Base-by-base conservation (phyloP, 2,797 vertebrate species). In the Phrynocephalus forsythii region DNA sequence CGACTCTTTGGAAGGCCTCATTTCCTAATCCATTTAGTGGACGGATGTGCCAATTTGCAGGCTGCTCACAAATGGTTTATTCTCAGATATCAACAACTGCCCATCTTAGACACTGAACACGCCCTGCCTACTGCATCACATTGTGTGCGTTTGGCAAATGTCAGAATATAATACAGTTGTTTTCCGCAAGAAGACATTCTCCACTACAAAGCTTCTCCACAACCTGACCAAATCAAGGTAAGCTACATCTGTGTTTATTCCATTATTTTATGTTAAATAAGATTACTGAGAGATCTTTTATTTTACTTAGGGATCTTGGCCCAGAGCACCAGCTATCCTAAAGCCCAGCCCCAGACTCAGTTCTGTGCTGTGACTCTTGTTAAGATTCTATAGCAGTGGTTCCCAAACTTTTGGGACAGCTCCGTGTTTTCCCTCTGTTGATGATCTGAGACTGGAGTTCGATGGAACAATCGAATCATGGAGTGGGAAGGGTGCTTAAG, bases 101-200 rank as follows among this genome's bases (percentile, higher is more conserved):
- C 92, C 87, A 38, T 92, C 86, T 92, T 92, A 89, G 93, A 90
- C 68, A 56, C 82, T 79, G 30, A n/a, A 66, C 44, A n/a, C 69
- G 69, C 90, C 78, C 93, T 91, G 85, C 86, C 83, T 0, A 56
- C 52, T 3, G 44, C 26, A 68, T 44, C 11, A 18, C 33, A 68
- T 24, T 28, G 22, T 50, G 83, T 33, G 71, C 5, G 66, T 30
- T 13, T 44, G 52, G 13, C 52, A 56, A 56, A 56, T 79, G n/a
- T 82, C 15, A 1, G 48, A 38, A 1, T n/a, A 63, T n/a, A 75
- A 2, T 44, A 13, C 52, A 56, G 13, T 56, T 56, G 52, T 9
- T 56, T 13, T 56, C 9, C 52, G 8, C 52, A 56, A 56, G 30
- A 60, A 50, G 48, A 72, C 18, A 13, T 28, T 9, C 1, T 71